A percentile compares a stretch with the other conserved stretches of the same genome.
Evolutionary conservation across 2,797 vertebrate genomes (phyloP).

Genomic region (Lithobates sylvaticus): DNA sequence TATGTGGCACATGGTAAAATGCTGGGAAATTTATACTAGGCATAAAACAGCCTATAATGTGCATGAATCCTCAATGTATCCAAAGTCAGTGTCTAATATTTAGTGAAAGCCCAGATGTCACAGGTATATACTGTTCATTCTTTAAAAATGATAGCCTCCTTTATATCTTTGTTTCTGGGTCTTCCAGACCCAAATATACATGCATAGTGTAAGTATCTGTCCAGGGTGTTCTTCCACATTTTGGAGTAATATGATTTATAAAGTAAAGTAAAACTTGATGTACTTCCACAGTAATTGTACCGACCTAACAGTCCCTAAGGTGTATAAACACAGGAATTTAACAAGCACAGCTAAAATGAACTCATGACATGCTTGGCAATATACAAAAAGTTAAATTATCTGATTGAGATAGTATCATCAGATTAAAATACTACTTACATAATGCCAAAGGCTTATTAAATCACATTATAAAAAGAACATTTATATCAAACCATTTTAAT

Average conservation of each 20-base stretch:
- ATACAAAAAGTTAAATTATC: too few relatives aligned
- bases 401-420: too few relatives aligned
- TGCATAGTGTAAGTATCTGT: not conserved
- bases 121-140: not conserved
- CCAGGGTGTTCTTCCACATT: not conserved
- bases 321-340: not conserved
- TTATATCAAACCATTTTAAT: too few relatives aligned
- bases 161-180: not conserved
- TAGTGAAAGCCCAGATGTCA: not conserved
- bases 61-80: too few relatives aligned
- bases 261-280: not conserved
- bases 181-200: not conserved
- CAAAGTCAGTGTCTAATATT: not conserved
- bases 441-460: too few relatives aligned
- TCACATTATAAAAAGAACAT: too few relatives aligned
- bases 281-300: slow-evolving; percentile 3
- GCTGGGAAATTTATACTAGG: too few relatives aligned
- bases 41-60: too few relatives aligned
- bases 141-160: not conserved
- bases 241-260: not conserved
- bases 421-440: too few relatives aligned
- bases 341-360: not conserved
- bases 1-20: too few relatives aligned
- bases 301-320: not conserved
- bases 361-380: too few relatives aligned